These are phyloP conservation scores for Caenorhabditis elegans DNA, from an alignment of 1,140 invertebrate species.

Conservation along the genomic window DNA sequence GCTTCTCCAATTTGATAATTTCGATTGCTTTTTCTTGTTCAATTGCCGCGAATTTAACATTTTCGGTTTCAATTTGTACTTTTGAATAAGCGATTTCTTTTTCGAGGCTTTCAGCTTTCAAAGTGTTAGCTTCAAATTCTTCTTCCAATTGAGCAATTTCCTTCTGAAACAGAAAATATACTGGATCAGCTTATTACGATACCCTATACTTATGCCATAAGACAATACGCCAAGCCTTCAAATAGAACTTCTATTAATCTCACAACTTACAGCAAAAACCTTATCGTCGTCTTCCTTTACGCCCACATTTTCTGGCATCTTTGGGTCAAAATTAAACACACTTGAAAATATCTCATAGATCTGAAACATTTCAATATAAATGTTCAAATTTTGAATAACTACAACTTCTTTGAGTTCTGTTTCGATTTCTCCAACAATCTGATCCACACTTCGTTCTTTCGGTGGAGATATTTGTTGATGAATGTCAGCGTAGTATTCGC, in stretches of 20 bases:
- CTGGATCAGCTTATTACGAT: too few species aligned
- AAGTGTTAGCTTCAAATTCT: background rate
- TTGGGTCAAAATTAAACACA: background rate
- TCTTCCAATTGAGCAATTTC: conserved; percentile 1
- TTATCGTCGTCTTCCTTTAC: conserved; percentile 14
- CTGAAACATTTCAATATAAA: background rate
- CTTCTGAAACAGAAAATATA: background rate
- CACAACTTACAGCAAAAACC: background rate
- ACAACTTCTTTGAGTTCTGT: background rate
- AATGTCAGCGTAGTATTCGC: background rate
- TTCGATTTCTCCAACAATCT: background rate
- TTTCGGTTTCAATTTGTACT: conserved; percentile 10
- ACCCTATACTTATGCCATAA: too few species aligned
- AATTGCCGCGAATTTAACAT: conserved; percentile 12
- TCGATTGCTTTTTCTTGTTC: conserved; percentile 15
- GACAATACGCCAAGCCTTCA: too few species aligned
- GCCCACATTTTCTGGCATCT: background rate
- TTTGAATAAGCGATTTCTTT: background rate
- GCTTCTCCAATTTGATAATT: conserved; percentile 11
- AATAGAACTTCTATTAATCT: too few species aligned
- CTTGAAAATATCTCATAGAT: background rate
- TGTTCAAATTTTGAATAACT: too few species aligned
- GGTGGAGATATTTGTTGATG: conserved; percentile 8
- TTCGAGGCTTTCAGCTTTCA: background rate
- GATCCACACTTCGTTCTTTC: conserved; percentile 3